Evolutionary conservation across 2,797 vertebrate genomes (phyloP).

Genomic region (Ctenosaura bakeri): DNA sequence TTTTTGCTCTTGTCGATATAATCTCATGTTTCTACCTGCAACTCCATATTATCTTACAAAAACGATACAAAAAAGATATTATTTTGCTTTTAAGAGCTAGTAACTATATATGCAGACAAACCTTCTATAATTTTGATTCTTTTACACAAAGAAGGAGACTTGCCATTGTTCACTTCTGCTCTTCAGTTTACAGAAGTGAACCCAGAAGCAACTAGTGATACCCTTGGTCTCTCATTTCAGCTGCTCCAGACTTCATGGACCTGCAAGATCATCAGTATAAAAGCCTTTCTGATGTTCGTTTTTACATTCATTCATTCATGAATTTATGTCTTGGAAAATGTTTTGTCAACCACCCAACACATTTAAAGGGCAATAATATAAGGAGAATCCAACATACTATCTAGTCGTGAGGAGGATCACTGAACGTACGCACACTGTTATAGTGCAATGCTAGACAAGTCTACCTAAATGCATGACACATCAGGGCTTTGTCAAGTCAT

Average conservation of each 20-base stretch:
- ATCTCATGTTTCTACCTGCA: fast-evolving
- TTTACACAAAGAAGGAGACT: background rate
- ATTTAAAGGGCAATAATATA: background rate
- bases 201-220: background rate
- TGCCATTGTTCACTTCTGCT: background rate
- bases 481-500: background rate
- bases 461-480: background rate
- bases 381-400: background rate
- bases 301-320: background rate
- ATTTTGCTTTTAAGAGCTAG: background rate
- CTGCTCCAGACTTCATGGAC: background rate
- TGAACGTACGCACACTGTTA: background rate
- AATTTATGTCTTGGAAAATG: background rate
- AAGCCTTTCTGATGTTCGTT: background rate
- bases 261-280: background rate
- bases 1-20: background rate
- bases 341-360: background rate
- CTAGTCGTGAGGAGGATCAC: background rate
- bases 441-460: background rate
- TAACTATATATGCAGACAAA: background rate
- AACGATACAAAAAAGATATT: background rate
- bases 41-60: background rate
- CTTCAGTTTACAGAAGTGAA: background rate
- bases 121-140: fast-evolving
- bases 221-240: background rate